Base-by-base conservation (phyloP, 2,113 vertebrate genomes). In the Sardina pilchardus region DNA sequence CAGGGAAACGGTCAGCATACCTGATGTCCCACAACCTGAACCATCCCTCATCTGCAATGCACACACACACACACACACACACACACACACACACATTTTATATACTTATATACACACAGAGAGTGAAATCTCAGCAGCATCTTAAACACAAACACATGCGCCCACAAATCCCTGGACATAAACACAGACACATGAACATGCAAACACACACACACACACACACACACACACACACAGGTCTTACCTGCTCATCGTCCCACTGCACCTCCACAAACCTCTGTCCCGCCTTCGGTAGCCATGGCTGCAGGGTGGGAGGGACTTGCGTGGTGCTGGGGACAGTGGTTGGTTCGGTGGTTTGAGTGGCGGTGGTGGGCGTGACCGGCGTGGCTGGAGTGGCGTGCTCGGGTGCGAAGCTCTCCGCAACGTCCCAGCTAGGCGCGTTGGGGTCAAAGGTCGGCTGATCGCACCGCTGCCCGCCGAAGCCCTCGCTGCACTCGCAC, bases 181-280 rank as follows among this genome's bases (percentile, higher is more conserved):
- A 26, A 1, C n/a, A n/a, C 43, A 50, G 24, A 50, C 42, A 53
- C 14, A 53, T 7, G 45, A 14, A 56, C 82, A 87, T 56, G 84
- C 47, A 85, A 24, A 53, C 48, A 39, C 34, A 81, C 39, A 4
- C 53, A 21, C 53, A 59, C 45, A 75, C 43, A 53, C 9, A 71
- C 14, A 47, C 21, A 47, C 81, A 86, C 75, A 86, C 42, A 86
- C 24, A 81, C 44, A 36, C 71, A 85, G 24, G 63, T 34, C 83
- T 59, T 75, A 99, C 98, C 96, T 99, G 96, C 84, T 96, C 95
- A 87, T 96, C 96, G 88, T 98, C 96, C 97, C 98, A 99, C 53
- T 91, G 96, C 88, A 99, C 95, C 50, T 97, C 96, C 83, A 97
- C 91, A 81, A 96, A 90, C 90, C 96, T 98, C 93, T 99, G 98